Evolutionary conservation across 2,888 invertebrate species (phyloP).

Genomic region (Cepaea hortensis): DNA sequence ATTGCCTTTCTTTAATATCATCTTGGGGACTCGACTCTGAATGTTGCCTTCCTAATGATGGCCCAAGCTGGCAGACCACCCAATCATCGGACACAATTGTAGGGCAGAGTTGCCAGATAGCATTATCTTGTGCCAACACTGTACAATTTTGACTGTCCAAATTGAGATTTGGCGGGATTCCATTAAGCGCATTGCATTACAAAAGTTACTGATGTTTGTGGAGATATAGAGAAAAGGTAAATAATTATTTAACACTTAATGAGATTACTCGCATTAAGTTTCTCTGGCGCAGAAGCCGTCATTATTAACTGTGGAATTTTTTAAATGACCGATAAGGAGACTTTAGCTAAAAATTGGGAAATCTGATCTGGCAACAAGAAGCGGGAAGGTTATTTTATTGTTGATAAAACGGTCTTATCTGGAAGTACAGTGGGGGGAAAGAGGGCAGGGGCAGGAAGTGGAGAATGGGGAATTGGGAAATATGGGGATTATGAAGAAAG

Average conservation of each 20-base stretch:
- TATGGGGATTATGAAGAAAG: background rate
- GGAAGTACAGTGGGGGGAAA: background rate
- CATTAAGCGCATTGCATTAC: slow-evolving; percentile 29
- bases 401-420: background rate
- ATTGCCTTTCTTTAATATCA: slow-evolving; percentile 37
- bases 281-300: background rate
- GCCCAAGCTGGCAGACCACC: slow-evolving; percentile 17
- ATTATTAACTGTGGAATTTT: slow-evolving; percentile 4
- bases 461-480: background rate
- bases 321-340: slow-evolving; percentile 4
- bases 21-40: background rate
- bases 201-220: slow-evolving; percentile 14
- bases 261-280: background rate
- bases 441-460: background rate
- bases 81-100: background rate
- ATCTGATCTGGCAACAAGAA: background rate
- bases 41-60: slow-evolving; percentile 16
- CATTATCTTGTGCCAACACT: slow-evolving; percentile 28
- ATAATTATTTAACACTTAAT: slow-evolving; percentile 31
- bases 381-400: too few relatives aligned
- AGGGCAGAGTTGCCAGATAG: slow-evolving; percentile 26
- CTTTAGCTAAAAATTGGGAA: background rate
- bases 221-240: slow-evolving; percentile 16
- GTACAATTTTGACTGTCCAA: slow-evolving; percentile 12
- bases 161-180: slow-evolving; percentile 21